Evolutionary conservation across 2,113 vertebrate species (phyloP).

Genomic region (Malurus elegans): DNA sequence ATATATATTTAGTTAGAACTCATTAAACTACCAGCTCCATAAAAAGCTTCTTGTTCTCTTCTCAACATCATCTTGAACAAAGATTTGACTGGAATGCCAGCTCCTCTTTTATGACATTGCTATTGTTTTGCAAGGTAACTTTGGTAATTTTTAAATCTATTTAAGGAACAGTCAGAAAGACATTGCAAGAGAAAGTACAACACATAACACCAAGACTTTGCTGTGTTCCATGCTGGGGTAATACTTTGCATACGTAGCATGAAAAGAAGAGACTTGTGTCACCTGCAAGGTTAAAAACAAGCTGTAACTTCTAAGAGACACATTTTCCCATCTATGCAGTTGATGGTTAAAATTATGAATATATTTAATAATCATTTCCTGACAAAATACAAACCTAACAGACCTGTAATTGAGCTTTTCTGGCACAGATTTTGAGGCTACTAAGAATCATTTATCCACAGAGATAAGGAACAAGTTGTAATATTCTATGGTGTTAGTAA

Average conservation of each 20-base stretch:
- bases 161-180: neutral
- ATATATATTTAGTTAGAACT: constrained; percentile 18
- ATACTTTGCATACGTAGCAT: neutral
- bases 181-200: neutral
- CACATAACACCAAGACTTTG: neutral
- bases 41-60: constrained; percentile 3
- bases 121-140: neutral
- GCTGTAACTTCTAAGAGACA: neutral
- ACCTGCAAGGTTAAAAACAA: constrained; percentile 22
- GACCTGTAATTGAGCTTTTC: neutral
- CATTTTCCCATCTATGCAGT: neutral
- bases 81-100: neutral
- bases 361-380: neutral
- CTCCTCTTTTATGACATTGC: neutral
- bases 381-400: neutral
- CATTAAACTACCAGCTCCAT: constrained; percentile 36
- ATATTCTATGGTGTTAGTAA: constrained; percentile 52
- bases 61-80: neutral
- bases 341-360: neutral
- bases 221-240: neutral
- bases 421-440: neutral
- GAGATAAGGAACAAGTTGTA: neutral
- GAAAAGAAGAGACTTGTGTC: neutral
- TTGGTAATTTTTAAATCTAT: neutral
- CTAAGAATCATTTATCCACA: neutral